Percentiles rank a stretch among this genome's conserved stretches.
phyloP scores from a whole-genome alignment of 2,113 vertebrate species.

The Macroglossus sobrinus region DNA sequence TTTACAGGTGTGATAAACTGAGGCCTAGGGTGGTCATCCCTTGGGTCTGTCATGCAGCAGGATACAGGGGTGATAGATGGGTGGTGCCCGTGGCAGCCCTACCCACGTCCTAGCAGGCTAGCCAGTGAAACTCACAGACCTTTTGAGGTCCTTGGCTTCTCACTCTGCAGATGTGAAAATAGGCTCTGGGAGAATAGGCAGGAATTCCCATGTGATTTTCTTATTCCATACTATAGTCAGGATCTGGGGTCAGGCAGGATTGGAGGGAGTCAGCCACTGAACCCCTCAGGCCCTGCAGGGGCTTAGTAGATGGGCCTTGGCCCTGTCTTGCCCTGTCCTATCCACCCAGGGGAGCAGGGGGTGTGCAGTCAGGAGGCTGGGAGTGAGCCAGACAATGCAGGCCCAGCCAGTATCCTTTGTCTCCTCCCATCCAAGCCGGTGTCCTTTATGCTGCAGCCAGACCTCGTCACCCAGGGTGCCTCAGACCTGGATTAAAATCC shows the following conservation, averaged over 20 bases:
- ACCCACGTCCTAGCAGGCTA: neutral
- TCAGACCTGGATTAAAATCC: neutral
- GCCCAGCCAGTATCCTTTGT: neutral
- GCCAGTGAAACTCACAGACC: neutral
- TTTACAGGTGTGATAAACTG: neutral
- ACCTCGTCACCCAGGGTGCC: neutral
- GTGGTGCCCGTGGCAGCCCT: neutral
- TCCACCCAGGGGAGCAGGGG: neutral
- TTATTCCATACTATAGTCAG: neutral
- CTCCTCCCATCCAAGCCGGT: neutral
- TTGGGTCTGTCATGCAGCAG: neutral
- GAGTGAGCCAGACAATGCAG: neutral
- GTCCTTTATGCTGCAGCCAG: neutral
- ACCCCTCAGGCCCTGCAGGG: neutral
- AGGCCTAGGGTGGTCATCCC: neutral
- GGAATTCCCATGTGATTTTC: neutral
- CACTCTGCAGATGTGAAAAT: neutral
- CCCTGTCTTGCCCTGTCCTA: neutral
- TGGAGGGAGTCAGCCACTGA: neutral
- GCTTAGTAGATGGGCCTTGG: rapidly evolving
- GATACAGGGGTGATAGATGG: neutral
- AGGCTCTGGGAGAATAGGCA: neutral
- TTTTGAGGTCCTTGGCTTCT: neutral
- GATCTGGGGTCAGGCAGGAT: neutral
- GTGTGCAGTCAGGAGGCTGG: neutral